Base-by-base conservation (phyloP, 2,888 invertebrate genomes). In the Athalia cordata region DNA sequence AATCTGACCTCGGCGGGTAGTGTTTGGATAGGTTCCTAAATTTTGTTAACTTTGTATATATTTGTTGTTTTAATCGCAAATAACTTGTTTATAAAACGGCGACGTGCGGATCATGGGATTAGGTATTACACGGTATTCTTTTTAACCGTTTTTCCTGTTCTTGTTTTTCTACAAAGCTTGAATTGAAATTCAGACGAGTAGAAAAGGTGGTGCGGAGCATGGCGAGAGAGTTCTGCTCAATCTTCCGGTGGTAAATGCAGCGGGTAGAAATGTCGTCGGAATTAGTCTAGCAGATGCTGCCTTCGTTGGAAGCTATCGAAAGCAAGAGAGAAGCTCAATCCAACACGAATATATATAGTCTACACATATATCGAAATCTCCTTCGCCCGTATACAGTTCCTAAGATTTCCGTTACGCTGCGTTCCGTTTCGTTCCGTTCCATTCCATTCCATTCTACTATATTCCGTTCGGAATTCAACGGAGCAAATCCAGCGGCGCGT, bases 261-360 rank as follows among this genome's bases (percentile, higher is more conserved):
- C n/a, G 49, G 4, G 50, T 59, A 59, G 9, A 45, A 59, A 72
- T 59, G 72, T 59, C 62, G 50, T 11, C n/a, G 75, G 29, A 64
- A 75, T 75, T 61, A 75, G 62, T 62, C 62, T 75, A 47, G 43
- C 62, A 75, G 75, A 75, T 75, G 75, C 75, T 75, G 75, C 75
- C 75, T 75, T 61, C 75, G 29, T 61, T 62, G 75, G 75, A 62
- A 62, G 75, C 75, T 75, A 62, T 75, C 62, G 62, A 75, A 75
- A 75, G 57, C 72, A 59, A 13, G 0, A 7, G 8, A 15, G 13
- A 29, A 62, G 15, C 6, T 11, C 29, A 0, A 13, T 8, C 8
- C 29, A 8, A 3, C 5, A 8, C 0, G 3, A 8, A 7, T 9
- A 62, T 4, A n/a, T 6, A 5, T 64, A 45, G 64, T 64, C 67